Evolutionary conservation across 2,797 vertebrate species (phyloP), one percentile per base, ranked within the genome.

Genomic region (Sebastes aleutianus): DNA sequence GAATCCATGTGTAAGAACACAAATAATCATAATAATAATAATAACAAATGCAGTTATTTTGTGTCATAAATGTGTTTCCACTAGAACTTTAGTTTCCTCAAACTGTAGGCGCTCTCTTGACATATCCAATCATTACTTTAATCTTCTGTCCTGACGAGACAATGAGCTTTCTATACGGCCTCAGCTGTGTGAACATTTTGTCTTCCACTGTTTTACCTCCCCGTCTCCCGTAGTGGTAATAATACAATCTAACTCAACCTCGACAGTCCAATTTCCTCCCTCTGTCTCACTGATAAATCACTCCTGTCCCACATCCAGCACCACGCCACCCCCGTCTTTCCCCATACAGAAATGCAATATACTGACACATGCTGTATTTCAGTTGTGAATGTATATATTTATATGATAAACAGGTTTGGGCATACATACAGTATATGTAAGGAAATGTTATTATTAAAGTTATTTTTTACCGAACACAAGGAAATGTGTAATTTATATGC

Each of bases 201-300:
- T 86, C 76, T 70, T 50, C 65, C 76, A 24, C 76, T 79, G 34
- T 83, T 85, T 68, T 74, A 27, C 67, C 63, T 9, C 59, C 56
- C 76, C 65, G 31, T 75, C 50, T 36, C 47, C 80, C 8, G 2
- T 85, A 85, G 85, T 77, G 50, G 58, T 78, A 81, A 89, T 82
- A 86, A 82, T 76, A 77, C 84, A 74, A 47, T 90, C 78, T 87
- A 89, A 89, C 90, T 85, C 67, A 20, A 75, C 71, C 76, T 66
- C 29, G 59, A 88, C 87, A 85, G 74, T 85, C 58, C 82, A 87
- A 63, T 88, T 85, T 82, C 80, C 85, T 78, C 56, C 31, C 57
- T 86, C 80, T 85, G 73, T 84, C 83, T 87, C 84, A 76, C 76
- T 87, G 85, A 86, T 87, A 66, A 76, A 87, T 20, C 58, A 66